Base-by-base conservation (phyloP, 2,888 invertebrate species). In the Sclerodermus sp. region DNA sequence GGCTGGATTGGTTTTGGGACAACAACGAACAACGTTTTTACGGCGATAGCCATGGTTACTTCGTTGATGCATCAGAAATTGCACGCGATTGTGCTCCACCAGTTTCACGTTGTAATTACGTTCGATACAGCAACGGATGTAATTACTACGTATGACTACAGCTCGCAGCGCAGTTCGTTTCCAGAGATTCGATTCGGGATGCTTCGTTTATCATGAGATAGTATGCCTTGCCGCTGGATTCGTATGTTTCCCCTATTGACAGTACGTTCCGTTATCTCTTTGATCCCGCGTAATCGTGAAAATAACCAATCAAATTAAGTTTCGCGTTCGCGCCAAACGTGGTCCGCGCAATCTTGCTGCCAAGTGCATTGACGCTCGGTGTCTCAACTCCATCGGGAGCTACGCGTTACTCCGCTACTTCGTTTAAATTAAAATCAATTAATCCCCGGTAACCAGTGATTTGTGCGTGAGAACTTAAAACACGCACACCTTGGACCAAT, bases 21-120 rank as follows among this genome's bases (percentile, higher is more conserved):
- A 23, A 34, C 12, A 34, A 34, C 34, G 2, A 53, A 45, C 49
- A 54, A 39, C 23, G 45, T 51, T 49, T 45, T 47, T 36, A 10
- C 30, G 18, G 16, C 30, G 40, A 16, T 17, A 16, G 18, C 36
- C 3, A 36, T 23, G 6, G 10, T 13, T 16, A 2, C n/a, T 13
- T 16, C 34, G 31, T 34, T 10, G 40, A 37, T 37, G 23, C 30
- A 36, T 29, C 47, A 59, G 57, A 60, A 62, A 60, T 55, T 55
- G 44, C 45, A 40, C 45, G 37, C 51, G 55, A 57, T 53, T 47
- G 51, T 46, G 45, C 46, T 42, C 51, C 55, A 29, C 44, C 23
- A 42, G 47, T 47, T 42, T 50, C 55, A 29, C 44, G 31, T 43
- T 55, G 53, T 62, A 62, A 62, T 62, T 57, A 62, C 59, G 49